phyloP scores from a whole-genome alignment of 2,888 invertebrate genomes.

The Tromatobia lineatoria region DNA sequence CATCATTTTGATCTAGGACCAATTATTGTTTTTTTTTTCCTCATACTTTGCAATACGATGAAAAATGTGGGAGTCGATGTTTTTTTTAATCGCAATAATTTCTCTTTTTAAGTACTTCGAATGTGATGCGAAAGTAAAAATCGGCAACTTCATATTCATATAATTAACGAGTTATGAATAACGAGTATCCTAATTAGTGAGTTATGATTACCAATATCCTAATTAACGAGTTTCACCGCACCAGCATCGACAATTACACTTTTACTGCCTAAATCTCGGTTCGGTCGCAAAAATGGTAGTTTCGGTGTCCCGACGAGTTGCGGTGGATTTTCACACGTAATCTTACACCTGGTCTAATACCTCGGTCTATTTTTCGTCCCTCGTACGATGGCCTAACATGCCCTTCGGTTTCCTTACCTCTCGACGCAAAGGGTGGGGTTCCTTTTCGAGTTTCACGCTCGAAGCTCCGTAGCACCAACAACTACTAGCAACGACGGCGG shows the following conservation, averaged over 20 bases:
- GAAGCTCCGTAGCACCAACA: neutral
- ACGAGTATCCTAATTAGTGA: no score
- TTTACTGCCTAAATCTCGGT: neutral
- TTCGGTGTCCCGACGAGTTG: neutral
- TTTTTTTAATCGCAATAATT: no score
- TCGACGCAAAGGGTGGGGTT: slow-evolving; percentile 25
- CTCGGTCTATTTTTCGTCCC: slow-evolving; percentile 5
- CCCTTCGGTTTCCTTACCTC: neutral
- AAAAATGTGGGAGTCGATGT: no score
- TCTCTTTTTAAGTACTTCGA: no score
- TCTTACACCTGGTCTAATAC: slow-evolving; percentile 13
- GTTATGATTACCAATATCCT: no score
- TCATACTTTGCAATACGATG: no score
- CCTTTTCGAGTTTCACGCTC: slow-evolving; percentile 16
- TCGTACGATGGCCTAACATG: neutral
- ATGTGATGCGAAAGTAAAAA: no score
- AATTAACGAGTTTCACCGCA: neutral
- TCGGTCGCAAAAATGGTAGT: neutral
- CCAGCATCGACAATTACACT: neutral
- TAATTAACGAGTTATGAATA: no score
- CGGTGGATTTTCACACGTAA: neutral
- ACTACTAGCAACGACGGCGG: neutral
- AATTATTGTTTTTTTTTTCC: no score
- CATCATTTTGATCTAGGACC: no score
- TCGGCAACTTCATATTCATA: no score